Base-by-base conservation (phyloP, 2,888 invertebrate genomes). In the Amiota minor region DNA sequence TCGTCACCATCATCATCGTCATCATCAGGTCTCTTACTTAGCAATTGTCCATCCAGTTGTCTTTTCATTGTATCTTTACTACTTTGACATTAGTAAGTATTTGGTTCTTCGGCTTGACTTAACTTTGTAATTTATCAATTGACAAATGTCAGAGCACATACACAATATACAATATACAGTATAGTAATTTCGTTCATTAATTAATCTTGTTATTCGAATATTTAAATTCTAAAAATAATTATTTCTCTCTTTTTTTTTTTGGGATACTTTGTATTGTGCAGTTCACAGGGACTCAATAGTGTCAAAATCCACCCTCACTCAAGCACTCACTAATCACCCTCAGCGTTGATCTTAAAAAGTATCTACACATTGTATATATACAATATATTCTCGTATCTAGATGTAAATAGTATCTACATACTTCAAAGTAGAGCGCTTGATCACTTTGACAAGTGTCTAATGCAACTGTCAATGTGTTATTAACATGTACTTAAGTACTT, bases 211-310 rank as follows among this genome's bases (percentile, higher is more conserved):
- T 53, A 53, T 53, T 53, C 53, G n/a, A 53, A 53, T 53, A 53
- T 53, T n/a, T 35, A 35, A 49, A 16, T 16, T 67, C 49, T 47
- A 49, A 67, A 49, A 67, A 67, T n/a, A 62, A 62, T 67, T 46
- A 6, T 35, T 53, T 53, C 53, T 53, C n/a, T 53, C 53, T 53
- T 53, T 4, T 53, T 53, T 53, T 53, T 4, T 53, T 53, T 53
- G 12, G 12, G 35, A 35, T 35, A 35, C 6, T 35, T 35, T 35
- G 6, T 35, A 35, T 35, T 35, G 6, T 35, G 2, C 35, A 35
- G 6, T 8, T 35, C 35, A 35, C 35, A 35, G 35, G 35, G 35
- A 8, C 35, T 35, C 35, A 35, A 35, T 35, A 35, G 35, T 35
- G 35, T 35, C 35, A 35, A 35, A 35, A 35, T 35, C 6, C 35